Conservation (phyloP, 2,797 vertebrate species). For the Pempheris klunzingeri region DNA sequence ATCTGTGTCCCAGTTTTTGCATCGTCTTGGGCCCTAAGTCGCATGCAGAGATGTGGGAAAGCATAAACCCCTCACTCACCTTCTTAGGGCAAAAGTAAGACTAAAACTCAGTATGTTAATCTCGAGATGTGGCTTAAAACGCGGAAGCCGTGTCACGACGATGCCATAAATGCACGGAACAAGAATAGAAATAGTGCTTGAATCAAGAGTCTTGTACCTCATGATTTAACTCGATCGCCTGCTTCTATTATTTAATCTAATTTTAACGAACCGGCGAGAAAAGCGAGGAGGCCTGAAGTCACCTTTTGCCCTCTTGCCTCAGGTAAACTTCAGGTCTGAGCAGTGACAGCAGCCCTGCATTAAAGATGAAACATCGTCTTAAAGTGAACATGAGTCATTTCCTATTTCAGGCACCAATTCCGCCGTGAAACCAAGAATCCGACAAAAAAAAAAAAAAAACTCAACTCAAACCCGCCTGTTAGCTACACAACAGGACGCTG, state of each 20-base stretch:
- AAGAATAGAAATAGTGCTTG: neutral
- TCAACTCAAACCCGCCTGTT: neutral
- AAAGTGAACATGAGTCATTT: constrained; percentile 68
- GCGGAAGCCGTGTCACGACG: neutral
- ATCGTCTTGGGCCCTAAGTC: constrained; percentile 6
- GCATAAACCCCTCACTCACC: constrained; percentile 5
- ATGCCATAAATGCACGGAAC: neutral
- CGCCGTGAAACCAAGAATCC: constrained; percentile 46
- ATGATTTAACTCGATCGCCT: neutral
- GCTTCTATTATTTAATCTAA: neutral
- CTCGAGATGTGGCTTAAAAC: neutral
- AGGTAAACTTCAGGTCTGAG: constrained; percentile 1
- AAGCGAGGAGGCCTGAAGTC: neutral
- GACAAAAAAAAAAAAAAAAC: constrained; percentile 68
- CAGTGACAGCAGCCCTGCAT: constrained; percentile 14
- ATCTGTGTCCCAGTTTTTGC: constrained; percentile 26
- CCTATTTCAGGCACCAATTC: constrained; percentile 65
- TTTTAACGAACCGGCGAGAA: neutral
- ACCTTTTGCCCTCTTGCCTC: neutral
- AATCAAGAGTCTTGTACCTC: neutral
- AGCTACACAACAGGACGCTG: neutral
- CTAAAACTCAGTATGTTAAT: neutral
- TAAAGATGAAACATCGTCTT: constrained; percentile 41
- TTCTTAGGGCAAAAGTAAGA: neutral
- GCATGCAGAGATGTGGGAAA: constrained; percentile 21